These are phyloP conservation scores for Eulemur coronatus DNA, from an alignment of 2,797 vertebrate species.

Conservation along the genomic window DNA sequence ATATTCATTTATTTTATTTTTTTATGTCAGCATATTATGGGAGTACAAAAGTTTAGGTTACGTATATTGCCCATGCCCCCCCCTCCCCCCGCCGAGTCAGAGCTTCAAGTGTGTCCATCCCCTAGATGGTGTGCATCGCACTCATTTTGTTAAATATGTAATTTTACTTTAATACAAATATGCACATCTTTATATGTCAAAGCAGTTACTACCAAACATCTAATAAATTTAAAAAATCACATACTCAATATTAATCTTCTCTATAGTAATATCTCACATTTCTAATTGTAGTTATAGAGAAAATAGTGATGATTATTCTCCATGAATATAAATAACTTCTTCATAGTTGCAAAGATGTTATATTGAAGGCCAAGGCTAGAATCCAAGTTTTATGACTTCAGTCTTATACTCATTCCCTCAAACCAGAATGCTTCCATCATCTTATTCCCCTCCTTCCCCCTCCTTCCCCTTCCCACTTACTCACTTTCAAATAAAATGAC, in stretches of 20 bases:
- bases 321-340: background rate
- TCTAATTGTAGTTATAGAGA: background rate
- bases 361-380: background rate
- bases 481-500: background rate
- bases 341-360: background rate
- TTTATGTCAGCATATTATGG: too few species aligned
- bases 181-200: background rate
- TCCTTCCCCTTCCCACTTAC: background rate
- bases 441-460: background rate
- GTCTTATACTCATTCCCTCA: background rate
- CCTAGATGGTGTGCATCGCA: too few species aligned
- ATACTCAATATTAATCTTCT: background rate
- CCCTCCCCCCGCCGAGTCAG: too few species aligned
- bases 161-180: constrained; percentile 24
- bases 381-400: background rate
- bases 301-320: background rate
- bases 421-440: background rate
- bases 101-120: too few species aligned
- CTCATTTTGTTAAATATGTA: background rate
- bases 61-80: too few species aligned
- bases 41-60: too few species aligned
- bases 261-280: background rate
- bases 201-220: background rate
- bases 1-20: background rate
- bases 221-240: background rate